phyloP scores from a whole-genome alignment of 53 echinoderm and acorn worm species.

The Echinarachnius parma region DNA sequence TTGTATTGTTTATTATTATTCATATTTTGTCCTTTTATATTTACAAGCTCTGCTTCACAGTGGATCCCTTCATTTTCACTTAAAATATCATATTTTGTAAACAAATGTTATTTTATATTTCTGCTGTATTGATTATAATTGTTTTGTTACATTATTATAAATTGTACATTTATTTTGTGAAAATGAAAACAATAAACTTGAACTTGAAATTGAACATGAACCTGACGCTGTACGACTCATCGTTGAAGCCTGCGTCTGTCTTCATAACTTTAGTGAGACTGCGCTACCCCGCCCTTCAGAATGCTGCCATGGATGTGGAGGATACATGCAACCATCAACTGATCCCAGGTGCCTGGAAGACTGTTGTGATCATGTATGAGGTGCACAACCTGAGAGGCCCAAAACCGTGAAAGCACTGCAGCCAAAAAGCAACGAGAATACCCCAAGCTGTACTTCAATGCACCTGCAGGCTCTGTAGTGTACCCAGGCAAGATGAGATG shows the following conservation, averaged over 20 bases:
- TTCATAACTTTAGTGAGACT: constrained; percentile 50
- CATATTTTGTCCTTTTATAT: too few species aligned
- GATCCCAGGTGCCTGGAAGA: constrained; percentile 29
- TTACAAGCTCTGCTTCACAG: too few species aligned
- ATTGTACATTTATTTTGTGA: too few species aligned
- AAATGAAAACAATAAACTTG: too few species aligned
- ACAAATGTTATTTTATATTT: too few species aligned
- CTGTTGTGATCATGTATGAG: not conserved
- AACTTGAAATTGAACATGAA: too few species aligned
- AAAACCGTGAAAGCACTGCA: constrained; percentile 9
- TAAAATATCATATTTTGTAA: too few species aligned
- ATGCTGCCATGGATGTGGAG: constrained; percentile 12
- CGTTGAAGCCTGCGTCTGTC: constrained; percentile 21
- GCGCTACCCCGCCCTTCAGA: constrained; percentile 15
- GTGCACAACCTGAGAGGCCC: not conserved
- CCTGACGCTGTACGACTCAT: constrained; percentile 22
- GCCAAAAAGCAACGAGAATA: constrained; percentile 10
- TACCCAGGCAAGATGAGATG: too few species aligned
- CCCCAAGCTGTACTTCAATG: constrained; percentile 28
- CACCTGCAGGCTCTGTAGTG: constrained; percentile 27
- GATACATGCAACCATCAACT: constrained; percentile 10
- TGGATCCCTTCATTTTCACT: too few species aligned
- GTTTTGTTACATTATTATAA: too few species aligned
- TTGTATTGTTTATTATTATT: too few species aligned
- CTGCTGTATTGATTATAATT: too few species aligned